Percentiles rank a stretch among this genome's conserved stretches.
These are phyloP conservation scores for Epistrophella euchroma DNA, from an alignment of 2,888 invertebrate genomes.

Conservation along the genomic window DNA sequence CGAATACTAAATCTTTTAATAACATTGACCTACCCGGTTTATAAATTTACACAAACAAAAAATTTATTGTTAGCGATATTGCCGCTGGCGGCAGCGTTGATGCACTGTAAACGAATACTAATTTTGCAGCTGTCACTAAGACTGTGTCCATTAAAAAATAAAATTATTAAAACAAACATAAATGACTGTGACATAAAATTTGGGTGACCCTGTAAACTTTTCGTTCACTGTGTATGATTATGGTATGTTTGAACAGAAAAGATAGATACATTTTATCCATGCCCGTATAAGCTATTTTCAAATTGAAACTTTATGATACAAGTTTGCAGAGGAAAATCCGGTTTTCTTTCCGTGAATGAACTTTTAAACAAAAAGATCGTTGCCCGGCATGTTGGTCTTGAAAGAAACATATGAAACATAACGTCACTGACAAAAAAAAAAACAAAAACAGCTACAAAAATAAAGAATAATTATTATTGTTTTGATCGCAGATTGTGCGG, in stretches of 20 bases:
- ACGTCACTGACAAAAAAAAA: too few species aligned
- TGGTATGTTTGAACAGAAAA: not conserved
- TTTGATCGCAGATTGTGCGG: constrained; percentile 11
- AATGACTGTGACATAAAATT: constrained; percentile 9
- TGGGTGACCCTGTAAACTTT: constrained; percentile 33
- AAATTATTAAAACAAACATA: constrained; percentile 42
- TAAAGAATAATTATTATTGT: not conserved
- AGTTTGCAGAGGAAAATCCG: constrained; percentile 51
- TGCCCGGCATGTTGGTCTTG: constrained; percentile 68
- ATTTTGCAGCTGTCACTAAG: constrained; percentile 27
- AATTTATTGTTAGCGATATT: not conserved
- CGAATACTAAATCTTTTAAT: constrained; percentile 18
- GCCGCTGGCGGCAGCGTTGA: not conserved
- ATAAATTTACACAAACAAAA: constrained; percentile 2
- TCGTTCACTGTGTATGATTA: constrained; percentile 27
- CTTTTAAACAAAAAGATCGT: constrained; percentile 45
- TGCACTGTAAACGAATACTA: constrained; percentile 30
- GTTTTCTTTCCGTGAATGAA: constrained; percentile 57
- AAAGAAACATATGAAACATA: constrained; percentile 22
- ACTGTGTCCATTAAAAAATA: not conserved
- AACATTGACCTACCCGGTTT: constrained; percentile 49
- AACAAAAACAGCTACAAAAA: not conserved
- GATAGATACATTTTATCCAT: not conserved
- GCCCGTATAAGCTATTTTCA: not conserved
- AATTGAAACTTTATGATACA: constrained; percentile 29